Percentiles rank a stretch among this genome's conserved stretches.
These are phyloP conservation scores for Linepithema humile DNA, from an alignment of 1,140 invertebrate species.

Conservation along the genomic window DNA sequence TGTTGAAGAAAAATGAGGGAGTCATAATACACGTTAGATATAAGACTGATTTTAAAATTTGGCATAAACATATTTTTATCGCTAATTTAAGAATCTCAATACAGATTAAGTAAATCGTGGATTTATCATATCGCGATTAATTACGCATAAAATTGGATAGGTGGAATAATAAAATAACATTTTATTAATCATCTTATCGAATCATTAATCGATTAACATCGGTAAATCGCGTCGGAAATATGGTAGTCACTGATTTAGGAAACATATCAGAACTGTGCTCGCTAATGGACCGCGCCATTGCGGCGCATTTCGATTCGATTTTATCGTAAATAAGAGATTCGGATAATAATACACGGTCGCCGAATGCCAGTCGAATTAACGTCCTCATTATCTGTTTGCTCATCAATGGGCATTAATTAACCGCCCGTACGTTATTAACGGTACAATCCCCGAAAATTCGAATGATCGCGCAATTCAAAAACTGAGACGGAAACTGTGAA, in stretches of 20 bases:
- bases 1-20: neutral
- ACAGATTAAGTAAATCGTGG: neutral
- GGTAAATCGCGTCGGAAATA: conserved; percentile 32
- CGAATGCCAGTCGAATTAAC: conserved; percentile 39
- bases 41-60: neutral
- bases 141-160: neutral
- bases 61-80: no score
- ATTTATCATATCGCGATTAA: conserved; percentile 27
- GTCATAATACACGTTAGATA: no score
- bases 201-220: neutral
- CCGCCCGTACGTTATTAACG: conserved; percentile 3
- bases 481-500: neutral
- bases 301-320: neutral
- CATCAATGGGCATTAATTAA: conserved; percentile 45
- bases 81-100: no score
- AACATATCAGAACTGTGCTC: neutral
- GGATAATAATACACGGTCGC: conserved; percentile 45
- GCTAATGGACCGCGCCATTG: conserved; percentile 19
- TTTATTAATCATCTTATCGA: conserved; percentile 37
- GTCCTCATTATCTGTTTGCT: conserved; percentile 34
- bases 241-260: conserved; percentile 28
- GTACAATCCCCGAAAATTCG: neutral
- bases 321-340: conserved; percentile 48
- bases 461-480: neutral
- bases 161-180: neutral